Evolutionary conservation across 2,113 vertebrate species (phyloP).

Genomic region (Mormyrus lacerda): DNA sequence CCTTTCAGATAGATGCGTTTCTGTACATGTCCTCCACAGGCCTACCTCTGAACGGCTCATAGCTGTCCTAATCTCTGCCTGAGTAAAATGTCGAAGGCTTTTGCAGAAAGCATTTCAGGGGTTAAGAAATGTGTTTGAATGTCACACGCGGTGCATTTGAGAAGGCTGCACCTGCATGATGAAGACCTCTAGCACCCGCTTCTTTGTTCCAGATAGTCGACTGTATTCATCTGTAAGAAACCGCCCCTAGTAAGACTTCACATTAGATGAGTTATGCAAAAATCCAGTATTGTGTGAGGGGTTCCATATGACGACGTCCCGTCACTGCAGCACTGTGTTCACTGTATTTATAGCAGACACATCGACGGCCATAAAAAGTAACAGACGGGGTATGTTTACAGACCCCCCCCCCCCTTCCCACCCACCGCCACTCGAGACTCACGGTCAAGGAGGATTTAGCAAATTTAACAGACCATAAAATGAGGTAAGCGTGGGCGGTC

Average conservation of each 20-base stretch:
- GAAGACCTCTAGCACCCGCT: not conserved
- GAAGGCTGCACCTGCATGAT: not conserved
- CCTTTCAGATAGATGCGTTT: not conserved
- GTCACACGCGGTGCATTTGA: not conserved
- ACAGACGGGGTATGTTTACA: not conserved
- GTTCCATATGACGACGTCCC: not conserved
- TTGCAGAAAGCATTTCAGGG: not conserved
- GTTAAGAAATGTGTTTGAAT: not conserved
- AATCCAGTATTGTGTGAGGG: not conserved
- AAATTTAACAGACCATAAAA: conserved; percentile 10
- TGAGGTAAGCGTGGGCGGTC: not conserved
- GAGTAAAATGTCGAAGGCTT: not conserved
- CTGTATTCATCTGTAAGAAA: not conserved
- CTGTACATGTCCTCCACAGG: not conserved
- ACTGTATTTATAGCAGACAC: not conserved
- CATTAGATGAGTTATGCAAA: not conserved
- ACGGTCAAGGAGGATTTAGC: not conserved
- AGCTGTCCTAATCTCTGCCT: not conserved
- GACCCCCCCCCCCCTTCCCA: not conserved
- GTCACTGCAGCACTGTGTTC: not conserved
- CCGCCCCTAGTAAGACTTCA: not conserved
- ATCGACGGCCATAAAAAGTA: not conserved
- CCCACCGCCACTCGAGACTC: not conserved
- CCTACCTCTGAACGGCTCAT: not conserved
- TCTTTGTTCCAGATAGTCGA: not conserved